A percentile compares a stretch with the other conserved stretches of the same genome.
Conservation (phyloP, 35 echinoderm and acorn worm species). For the Lytechinus variegatus region DNA sequence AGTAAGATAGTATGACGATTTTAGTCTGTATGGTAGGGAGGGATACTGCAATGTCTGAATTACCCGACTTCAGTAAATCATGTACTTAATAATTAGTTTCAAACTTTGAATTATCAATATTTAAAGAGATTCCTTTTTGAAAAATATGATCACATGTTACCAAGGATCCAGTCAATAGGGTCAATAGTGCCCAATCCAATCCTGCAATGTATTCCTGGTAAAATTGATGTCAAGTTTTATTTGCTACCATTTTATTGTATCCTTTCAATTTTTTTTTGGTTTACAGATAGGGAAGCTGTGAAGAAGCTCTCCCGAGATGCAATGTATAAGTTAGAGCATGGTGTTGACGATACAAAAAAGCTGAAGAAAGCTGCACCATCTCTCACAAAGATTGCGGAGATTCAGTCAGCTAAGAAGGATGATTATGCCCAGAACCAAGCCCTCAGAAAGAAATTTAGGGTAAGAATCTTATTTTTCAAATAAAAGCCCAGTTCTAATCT, state of each 20-base stretch:
- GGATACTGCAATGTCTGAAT: too few relatives aligned
- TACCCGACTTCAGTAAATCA: too few relatives aligned
- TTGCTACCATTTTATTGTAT: neutral
- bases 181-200: too few relatives aligned
- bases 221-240: neutral
- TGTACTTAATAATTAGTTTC: too few relatives aligned
- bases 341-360: slow-evolving; percentile 90
- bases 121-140: too few relatives aligned
- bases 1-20: too few relatives aligned
- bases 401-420: slow-evolving; percentile 84
- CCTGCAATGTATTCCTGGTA: neutral
- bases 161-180: too few relatives aligned
- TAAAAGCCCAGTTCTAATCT: too few relatives aligned
- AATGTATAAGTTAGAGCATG: slow-evolving; percentile 97
- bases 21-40: too few relatives aligned
- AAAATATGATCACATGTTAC: too few relatives aligned
- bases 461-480: slow-evolving; percentile 29
- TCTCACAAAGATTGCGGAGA: slow-evolving; percentile 73
- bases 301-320: slow-evolving; percentile 91
- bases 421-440: slow-evolving; percentile 90
- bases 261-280: neutral
- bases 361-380: slow-evolving; percentile 73
- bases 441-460: slow-evolving; percentile 91
- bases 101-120: too few relatives aligned
- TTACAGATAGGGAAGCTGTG: slow-evolving; percentile 79